These are phyloP conservation scores for Eudemis profundana DNA, from an alignment of 2,888 invertebrate genomes.

Conservation along the genomic window DNA sequence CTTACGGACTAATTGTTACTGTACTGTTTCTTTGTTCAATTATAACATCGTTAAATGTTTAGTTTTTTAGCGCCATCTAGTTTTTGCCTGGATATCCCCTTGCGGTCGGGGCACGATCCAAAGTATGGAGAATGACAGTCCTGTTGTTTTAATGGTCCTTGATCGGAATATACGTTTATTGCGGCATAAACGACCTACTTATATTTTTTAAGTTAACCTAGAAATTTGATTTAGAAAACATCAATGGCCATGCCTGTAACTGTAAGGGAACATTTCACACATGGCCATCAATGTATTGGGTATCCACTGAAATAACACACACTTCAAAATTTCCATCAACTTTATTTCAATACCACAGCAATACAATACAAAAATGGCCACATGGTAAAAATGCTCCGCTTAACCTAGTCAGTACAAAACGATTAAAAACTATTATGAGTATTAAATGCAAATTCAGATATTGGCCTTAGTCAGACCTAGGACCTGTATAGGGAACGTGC, in stretches of 20 bases:
- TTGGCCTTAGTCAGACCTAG: conserved; percentile 24
- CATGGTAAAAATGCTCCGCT: conserved; percentile 68
- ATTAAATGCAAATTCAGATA: conserved; percentile 37
- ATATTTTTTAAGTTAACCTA: too few species aligned
- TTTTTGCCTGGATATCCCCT: too few species aligned
- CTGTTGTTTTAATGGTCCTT: too few species aligned
- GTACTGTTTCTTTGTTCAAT: too few species aligned
- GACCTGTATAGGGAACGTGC: too few species aligned
- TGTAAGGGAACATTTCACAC: conserved; percentile 58
- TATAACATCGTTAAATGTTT: too few species aligned
- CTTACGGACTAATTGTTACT: too few species aligned
- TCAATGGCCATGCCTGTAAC: conserved; percentile 75
- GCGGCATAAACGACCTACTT: too few species aligned
- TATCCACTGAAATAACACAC: conserved; percentile 73
- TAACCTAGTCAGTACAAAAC: conserved; percentile 48
- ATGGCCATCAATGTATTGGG: conserved; percentile 80
- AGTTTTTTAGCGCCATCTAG: too few species aligned
- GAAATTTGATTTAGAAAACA: conserved; percentile 56
- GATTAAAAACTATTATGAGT: conserved; percentile 42
- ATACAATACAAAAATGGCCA: conserved; percentile 80
- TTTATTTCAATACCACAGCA: conserved; percentile 69
- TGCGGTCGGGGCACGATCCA: too few species aligned
- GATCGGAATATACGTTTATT: too few species aligned
- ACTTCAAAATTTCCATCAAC: conserved; percentile 58
- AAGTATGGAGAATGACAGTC: too few species aligned